Evolutionary conservation across 2,797 vertebrate species (phyloP).

Genomic region (Esox lucius): DNA sequence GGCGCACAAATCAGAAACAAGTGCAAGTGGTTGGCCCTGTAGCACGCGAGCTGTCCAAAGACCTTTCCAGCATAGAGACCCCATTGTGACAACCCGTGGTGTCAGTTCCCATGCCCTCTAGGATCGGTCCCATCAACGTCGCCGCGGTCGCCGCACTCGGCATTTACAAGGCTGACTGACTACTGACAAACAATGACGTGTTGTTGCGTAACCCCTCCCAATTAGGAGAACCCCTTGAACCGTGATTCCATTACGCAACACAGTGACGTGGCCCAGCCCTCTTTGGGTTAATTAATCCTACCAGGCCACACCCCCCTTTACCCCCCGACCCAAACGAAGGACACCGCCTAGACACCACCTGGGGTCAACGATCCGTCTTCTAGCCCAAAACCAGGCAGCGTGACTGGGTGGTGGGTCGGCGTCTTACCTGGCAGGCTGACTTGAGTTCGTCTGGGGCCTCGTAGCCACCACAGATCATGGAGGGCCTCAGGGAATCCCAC

Average conservation of each 20-base stretch:
- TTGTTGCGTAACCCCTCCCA: slow-evolving; percentile 45
- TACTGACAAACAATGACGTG: slow-evolving; percentile 50
- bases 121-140: slow-evolving; percentile 39
- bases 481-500: slow-evolving; percentile 67
- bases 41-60: too few relatives aligned
- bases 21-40: too few relatives aligned
- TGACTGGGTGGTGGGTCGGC: not conserved
- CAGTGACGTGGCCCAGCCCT: not conserved
- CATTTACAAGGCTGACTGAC: slow-evolving; percentile 53
- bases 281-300: not conserved
- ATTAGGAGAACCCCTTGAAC: slow-evolving; percentile 21
- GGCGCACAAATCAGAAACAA: too few relatives aligned
- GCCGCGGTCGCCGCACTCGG: slow-evolving; percentile 15
- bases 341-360: not conserved
- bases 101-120: slow-evolving; percentile 31
- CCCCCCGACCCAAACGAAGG: not conserved
- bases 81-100: slow-evolving; percentile 6
- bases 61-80: not conserved
- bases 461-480: slow-evolving; percentile 76
- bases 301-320: not conserved
- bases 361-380: not conserved
- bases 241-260: slow-evolving; percentile 18
- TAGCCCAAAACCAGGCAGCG: not conserved
- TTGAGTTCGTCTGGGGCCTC: slow-evolving; percentile 74
- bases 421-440: slow-evolving; percentile 73